Base-by-base conservation (phyloP, 2,888 invertebrate species). In the Idaea biselata region DNA sequence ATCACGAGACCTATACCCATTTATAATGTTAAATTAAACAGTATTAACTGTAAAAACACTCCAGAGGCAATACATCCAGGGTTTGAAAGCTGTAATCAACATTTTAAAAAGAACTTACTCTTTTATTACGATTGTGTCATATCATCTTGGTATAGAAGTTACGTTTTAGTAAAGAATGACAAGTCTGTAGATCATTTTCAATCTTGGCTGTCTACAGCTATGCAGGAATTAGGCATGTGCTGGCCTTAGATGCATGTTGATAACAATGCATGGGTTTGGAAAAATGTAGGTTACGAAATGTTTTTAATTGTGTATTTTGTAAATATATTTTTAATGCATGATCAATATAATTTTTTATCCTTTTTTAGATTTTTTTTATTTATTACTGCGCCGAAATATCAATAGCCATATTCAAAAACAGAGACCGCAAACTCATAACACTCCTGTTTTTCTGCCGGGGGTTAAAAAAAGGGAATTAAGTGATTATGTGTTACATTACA, bases 171-270 rank as follows among this genome's bases (percentile, higher is more conserved):
- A 32, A 79, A 76, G 25, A 58, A 69, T 61, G 88, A 89, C 69
- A 73, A 67, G 60, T 88, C 86, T 0, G 83, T 89, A 1, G 84
- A 84, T 5, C 84, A 86, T 67, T 90, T 88, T 55, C 87, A 89
- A 61, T 68, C 79, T 1, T 89, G 89, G 89, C 63, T 90, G 62
- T 65, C 72, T 1, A 16, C 73, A 18, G 84, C 88, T 17, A 85
- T 86, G 86, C 83, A 84, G 60, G 63, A 67, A 1, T 76, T 84
- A 44, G 90, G 89, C 6, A 83, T 90, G 85, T 86, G 86, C 68
- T 90, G 90, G 90, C 72, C 81, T 0, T 88, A 60, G 33, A 55
- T 60, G 65, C 67, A 68, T 70, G 64, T 58, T 69, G 73, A 25
- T 25, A 44, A 44, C 14, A 8, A 44, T 8, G 44, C 44, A 55